Evolutionary conservation across 1,140 invertebrate species (phyloP), one percentile per base, ranked within the genome.

Genomic region (Amyelois transitella): DNA sequence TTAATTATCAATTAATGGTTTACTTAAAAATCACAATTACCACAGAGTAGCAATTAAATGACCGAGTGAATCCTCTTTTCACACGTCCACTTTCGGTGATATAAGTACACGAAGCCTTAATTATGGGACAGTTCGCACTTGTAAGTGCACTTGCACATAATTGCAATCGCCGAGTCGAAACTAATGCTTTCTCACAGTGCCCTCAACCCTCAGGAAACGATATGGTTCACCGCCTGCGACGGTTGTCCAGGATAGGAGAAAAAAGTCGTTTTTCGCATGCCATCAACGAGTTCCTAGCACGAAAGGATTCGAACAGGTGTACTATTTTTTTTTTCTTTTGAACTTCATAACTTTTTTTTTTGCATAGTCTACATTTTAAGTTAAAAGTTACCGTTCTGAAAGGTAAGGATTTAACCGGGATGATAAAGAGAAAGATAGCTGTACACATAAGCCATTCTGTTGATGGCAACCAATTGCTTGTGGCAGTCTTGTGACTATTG

Each of bases 201-300:
- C 32, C 12, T 38, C 32, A 14, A 38, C 32, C 32, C 32, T 38
- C 32, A 38, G 32, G n/a, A 14, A 38, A 14, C 32, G 32, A 38
- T 38, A 14, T 38, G 32, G 32, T 38, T 38, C 32, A 38, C 12
- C 32, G 32, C 12, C n/a, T 38, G 32, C 8, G 32, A 38, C 32
- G 32, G 32, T 38, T 38, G 32, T 14, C n/a, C 32, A 1, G 32
- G 25, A 28, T 12, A 12, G 25, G 32, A 38, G n/a, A 38, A 38
- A n/a, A 38, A 38, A 38, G 12, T 38, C n/a, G n/a, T 14, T 38
- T 14, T 38, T 38, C 32, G 32, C 32, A 38, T 38, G 66, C 62
- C 59, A 50, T 45, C n/a, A 32, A 60, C 52, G 51, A 47, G 22
- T 10, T 19, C 53, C 53, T 52, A 68, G 60, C 65, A 63, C 62